Base-by-base conservation (phyloP, 2,797 vertebrate genomes). In the Myiotriccus ornatus region DNA sequence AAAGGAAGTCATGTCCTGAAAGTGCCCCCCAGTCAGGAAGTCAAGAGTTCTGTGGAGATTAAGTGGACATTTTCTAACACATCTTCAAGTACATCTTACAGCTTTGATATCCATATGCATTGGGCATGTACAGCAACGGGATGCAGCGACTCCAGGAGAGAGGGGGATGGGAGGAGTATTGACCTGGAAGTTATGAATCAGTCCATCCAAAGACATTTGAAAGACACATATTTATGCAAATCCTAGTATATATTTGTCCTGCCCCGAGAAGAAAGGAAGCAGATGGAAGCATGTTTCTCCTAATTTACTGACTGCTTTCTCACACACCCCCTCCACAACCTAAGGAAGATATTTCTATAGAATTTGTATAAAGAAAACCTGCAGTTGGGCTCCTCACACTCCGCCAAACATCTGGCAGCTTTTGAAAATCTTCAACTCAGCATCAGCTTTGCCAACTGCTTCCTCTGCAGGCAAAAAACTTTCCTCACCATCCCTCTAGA, bases 231-330 rank as follows among this genome's bases (percentile, higher is more conserved):
- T 49, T 84, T 74, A 80, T 5, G 12, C 44, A 87, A 77, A 64
- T 77, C 79, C 44, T 68, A 44, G 32, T 71, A 47, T 30, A 5
- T 73, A 67, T 91, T 91, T 87, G 60, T 91, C 56, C 69, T 86
- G 62, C 28, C 35, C 37, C 12, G 65, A 81, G 49, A 88, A 81
- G 32, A 74, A 78, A 62, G 27, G 39, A 81, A 87, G 73, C 81
- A 95, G 86, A 68, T 55, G 46, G 60, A 80, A 19, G 46, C 24
- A 62, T 37, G 23, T 69, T 92, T 92, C 79, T 87, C 90, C 46
- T 89, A 22, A 43, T 88, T 68, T 69, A 44, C 79, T 91, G 46
- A 49, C 53, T 92, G 68, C 64, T 87, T 92, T 86, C 89, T 92
- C 90, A 90, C 43, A 86, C 43, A 24, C 10, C n/a, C 24, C 12